Evolutionary conservation across 1,140 invertebrate species (phyloP), one percentile per base, ranked within the genome.

Genomic region (Monomorium pharaonis): DNA sequence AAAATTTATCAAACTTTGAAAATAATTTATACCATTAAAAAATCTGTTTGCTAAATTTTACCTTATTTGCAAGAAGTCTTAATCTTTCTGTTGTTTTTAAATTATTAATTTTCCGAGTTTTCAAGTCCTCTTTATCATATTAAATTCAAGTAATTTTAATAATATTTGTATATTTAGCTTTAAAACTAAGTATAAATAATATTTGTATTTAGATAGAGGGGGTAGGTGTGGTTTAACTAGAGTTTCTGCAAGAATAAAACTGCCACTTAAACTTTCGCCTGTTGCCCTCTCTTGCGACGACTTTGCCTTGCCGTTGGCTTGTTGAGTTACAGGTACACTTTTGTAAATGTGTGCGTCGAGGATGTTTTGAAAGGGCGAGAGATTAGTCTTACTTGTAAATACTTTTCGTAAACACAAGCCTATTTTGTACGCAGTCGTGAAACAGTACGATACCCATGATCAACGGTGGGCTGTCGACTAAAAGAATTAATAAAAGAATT

Each of bases 271-370:
- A 65, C n/a, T 67, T 47, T 12, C 63, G 37, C 21, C 0, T 10
- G 37, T 67, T 18, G 21, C 37, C 21, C 37, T 67, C 21, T 67
- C 14, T 47, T 47, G 63, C 63, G 63, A 47, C 37, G 37, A 44
- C 37, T 67, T 67, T 67, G 63, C 14, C 63, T 33, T 21, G 14
- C 37, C 5, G 4, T 67, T n/a, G n/a, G 63, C 63, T 37, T 67
- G 21, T 24, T 67, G 63, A 67, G 63, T 67, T 21, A n/a, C 21
- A 67, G 12, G 37, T 12, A 67, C 63, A 47, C 37, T 72, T n/a
- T 72, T 70, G 67, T 49, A 70, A 49, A 70, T 44, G 12, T 67
- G 37, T 44, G n/a, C n/a, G 56, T 60, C 24, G 63, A 67, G 60
- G 9, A 30, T 42, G 37, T 67, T 67, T 67, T 37, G 63, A 67